Conservation (phyloP, 1,140 invertebrate genomes). For the Saxidomus purpurata region DNA sequence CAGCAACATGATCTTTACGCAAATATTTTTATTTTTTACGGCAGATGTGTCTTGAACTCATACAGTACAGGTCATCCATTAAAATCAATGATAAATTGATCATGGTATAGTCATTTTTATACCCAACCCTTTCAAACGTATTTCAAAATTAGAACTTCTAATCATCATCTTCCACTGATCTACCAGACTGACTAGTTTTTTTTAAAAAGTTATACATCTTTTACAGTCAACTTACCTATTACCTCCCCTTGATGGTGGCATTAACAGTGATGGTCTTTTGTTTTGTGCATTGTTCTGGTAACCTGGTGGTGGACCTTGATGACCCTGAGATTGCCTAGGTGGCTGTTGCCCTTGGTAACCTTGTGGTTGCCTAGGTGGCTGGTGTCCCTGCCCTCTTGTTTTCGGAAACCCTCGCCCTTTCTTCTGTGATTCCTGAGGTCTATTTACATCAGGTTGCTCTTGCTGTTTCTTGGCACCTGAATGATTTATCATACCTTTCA, state of each 20-base stretch:
- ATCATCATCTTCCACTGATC: too few species aligned
- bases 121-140: too few species aligned
- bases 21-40: too few species aligned
- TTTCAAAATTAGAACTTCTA: too few species aligned
- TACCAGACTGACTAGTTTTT: too few species aligned
- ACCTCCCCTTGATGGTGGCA: background rate
- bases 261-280: conserved; percentile 19
- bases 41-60: too few species aligned
- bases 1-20: too few species aligned
- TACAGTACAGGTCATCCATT: too few species aligned
- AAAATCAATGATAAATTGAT: too few species aligned
- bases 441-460: conserved; percentile 51
- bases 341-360: conserved; percentile 40
- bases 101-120: too few species aligned
- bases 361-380: conserved; percentile 54
- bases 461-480: conserved; percentile 52
- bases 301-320: conserved; percentile 46
- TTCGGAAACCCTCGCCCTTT: conserved; percentile 17
- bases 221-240: conserved; percentile 17
- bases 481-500: too few species aligned
- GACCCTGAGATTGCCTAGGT: conserved; percentile 50
- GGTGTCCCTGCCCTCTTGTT: conserved; percentile 36
- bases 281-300: conserved; percentile 13
- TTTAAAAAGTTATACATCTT: too few species aligned
- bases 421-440: conserved; percentile 53